Evolutionary conservation across 2,888 invertebrate species (phyloP), one percentile per base, ranked within the genome.

Genomic region (Trichogramma dendrolimi): DNA sequence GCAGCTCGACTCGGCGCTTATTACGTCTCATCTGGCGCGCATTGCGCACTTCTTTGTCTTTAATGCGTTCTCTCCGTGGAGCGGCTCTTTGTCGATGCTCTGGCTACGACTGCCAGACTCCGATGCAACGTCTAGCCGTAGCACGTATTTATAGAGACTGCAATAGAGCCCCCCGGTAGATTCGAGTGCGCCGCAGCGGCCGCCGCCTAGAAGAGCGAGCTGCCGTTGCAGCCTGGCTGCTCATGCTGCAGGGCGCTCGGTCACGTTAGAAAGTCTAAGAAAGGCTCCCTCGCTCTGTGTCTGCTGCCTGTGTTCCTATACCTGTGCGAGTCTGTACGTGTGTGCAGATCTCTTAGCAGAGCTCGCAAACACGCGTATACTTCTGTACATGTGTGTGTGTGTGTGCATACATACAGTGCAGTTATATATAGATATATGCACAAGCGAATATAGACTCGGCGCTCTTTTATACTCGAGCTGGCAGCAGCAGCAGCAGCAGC

Each of bases 181-280:
- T 10, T 4, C n/a, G 10, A 46, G 6, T 11, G 41, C 27, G 6
- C 10, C 6, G 43, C 41, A 5, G 5, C 14, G 27, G 39, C 8
- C 47, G 41, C 39, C 14, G 11, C 42, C 8, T 42, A 42, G 5
- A 46, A 27, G 55, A 8, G 5, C 51, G 50, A 39, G 44, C 6
- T 6, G 6, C 4, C 47, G 52, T 41, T 40, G 43, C 14, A n/a
- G 46, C 4, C n/a, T 46, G 39, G 42, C 42, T 48, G 48, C 51
- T 3, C 51, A n/a, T 7, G 10, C 42, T 8, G 11, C 70, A 74
- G 73, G 70, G 73, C 75, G 74, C 75, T 74, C 75, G 72, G 75
- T 75, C 75, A 74, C 75, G 76, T 78, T 78, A 77, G 78, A 78
- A 78, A 78, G 78, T 77, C 74, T 27, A 27, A 27, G 27, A 27